Conservation (phyloP, 2,113 vertebrate genomes). For the Dolichallabes microphthalmus region DNA sequence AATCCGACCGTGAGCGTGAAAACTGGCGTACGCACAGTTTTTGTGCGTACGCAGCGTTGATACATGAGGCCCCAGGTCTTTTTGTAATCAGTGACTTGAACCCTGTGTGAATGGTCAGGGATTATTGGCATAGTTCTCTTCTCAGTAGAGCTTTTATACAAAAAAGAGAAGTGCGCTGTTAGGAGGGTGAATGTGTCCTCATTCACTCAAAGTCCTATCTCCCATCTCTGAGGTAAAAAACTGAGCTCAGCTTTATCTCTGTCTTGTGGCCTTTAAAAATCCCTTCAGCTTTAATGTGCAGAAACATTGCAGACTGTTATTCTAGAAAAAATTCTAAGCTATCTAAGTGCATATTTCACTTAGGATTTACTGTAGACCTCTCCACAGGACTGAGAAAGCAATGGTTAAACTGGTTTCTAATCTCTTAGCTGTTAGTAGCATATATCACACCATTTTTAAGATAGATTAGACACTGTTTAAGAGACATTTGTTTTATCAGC, state of each 20-base stretch:
- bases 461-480: background rate
- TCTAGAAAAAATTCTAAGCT: background rate
- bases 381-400: background rate
- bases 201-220: conserved; percentile 5
- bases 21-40: no score
- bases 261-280: background rate
- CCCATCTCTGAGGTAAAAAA: background rate
- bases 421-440: background rate
- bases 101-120: background rate
- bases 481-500: background rate
- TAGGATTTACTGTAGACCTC: background rate
- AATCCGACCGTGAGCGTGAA: no score
- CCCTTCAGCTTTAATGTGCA: background rate
- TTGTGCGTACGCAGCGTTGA: no score
- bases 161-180: background rate
- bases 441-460: background rate
- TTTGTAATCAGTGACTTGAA: background rate
- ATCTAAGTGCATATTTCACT: background rate
- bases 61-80: background rate
- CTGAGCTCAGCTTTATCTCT: background rate
- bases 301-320: background rate
- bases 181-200: background rate
- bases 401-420: background rate
- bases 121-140: background rate
- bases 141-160: conserved; percentile 11